Conservation (phyloP, 2,113 vertebrate species). For the Sula dactylatra region DNA sequence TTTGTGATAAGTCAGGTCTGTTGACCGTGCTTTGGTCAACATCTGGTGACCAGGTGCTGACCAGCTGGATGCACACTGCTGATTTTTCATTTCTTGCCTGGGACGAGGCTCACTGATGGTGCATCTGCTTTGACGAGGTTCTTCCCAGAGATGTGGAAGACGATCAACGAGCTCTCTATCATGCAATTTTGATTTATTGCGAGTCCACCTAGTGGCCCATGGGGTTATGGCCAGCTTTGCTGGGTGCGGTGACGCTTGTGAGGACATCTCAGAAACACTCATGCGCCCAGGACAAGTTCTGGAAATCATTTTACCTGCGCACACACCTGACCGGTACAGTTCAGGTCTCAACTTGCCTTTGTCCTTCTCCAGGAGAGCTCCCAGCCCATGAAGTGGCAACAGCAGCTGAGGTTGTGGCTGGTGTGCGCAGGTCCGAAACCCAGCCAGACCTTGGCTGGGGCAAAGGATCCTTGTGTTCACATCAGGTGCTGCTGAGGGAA, state of each 20-base stretch:
- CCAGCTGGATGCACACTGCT: rapidly evolving
- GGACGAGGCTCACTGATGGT: rapidly evolving
- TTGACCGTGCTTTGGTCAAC: neutral
- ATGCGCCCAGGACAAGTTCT: neutral
- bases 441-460: neutral
- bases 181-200: neutral
- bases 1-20: neutral
- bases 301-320: neutral
- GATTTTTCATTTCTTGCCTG: neutral
- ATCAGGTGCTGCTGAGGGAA: neutral
- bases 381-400: neutral
- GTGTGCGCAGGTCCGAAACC: neutral
- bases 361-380: neutral
- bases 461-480: neutral
- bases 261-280: neutral
- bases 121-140: neutral
- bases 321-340: neutral
- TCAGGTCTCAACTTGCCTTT: rapidly evolving
- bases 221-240: neutral
- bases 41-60: neutral
- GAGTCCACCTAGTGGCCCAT: neutral
- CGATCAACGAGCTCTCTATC: rapidly evolving
- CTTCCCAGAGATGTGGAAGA: neutral
- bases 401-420: neutral
- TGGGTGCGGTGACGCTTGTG: neutral